Evolutionary conservation across 2,888 invertebrate genomes (phyloP).

Genomic region (Eudemis profundana): DNA sequence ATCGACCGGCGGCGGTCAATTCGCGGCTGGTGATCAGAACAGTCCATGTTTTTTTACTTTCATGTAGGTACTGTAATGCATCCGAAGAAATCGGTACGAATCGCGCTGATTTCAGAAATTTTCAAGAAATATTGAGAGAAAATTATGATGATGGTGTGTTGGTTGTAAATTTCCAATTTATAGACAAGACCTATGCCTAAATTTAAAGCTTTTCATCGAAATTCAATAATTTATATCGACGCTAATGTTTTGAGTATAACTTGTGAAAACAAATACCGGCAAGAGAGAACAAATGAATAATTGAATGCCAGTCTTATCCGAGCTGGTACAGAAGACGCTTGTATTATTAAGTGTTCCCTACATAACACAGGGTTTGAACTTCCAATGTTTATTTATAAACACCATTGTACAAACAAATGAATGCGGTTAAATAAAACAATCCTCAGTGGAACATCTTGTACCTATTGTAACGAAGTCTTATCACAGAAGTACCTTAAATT

Average conservation of each 20-base stretch:
- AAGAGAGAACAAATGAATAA: slow-evolving; percentile 5
- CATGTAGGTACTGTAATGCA: no score
- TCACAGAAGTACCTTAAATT: slow-evolving; percentile 61
- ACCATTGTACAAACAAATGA: slow-evolving; percentile 29
- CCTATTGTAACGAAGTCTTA: slow-evolving; percentile 63
- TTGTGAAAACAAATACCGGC: neutral
- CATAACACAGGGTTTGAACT: slow-evolving; percentile 22
- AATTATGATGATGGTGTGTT: no score
- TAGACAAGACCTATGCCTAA: no score
- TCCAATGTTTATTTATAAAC: slow-evolving; percentile 33
- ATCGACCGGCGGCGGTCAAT: no score
- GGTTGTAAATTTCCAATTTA: no score
- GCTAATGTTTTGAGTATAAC: neutral
- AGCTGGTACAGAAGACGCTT: slow-evolving; percentile 13
- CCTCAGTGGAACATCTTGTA: slow-evolving; percentile 47
- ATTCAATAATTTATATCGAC: no score
- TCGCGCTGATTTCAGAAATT: no score
- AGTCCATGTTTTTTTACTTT: no score
- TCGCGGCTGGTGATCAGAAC: no score
- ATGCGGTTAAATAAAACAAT: slow-evolving; percentile 34
- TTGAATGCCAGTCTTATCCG: slow-evolving; percentile 5
- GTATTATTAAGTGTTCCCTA: slow-evolving; percentile 24
- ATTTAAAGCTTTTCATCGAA: no score
- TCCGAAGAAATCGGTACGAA: no score
- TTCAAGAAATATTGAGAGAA: no score